Evolutionary conservation across 2,888 invertebrate genomes (phyloP).

Genomic region (Drosophila nr. medialis): DNA sequence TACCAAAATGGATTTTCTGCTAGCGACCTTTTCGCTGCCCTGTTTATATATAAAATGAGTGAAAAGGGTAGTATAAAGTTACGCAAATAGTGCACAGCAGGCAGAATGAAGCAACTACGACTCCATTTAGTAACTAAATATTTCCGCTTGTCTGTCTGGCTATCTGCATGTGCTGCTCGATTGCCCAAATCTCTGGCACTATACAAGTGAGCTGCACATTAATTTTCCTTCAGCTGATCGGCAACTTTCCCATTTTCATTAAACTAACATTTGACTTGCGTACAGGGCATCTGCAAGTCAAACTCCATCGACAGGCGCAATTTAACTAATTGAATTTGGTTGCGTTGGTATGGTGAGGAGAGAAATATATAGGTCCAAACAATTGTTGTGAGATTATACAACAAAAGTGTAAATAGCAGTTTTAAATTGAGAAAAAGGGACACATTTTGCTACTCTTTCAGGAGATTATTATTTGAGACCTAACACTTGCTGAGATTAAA

Average conservation of each 20-base stretch:
- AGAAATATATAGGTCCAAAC: background rate
- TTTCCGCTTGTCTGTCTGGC: background rate
- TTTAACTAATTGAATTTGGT: constrained; percentile 23
- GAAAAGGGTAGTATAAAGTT: background rate
- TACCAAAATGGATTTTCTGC: constrained; percentile 18
- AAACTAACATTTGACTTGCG: background rate
- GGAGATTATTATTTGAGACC: background rate
- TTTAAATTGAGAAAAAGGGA: background rate
- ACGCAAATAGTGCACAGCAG: background rate
- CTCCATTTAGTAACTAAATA: background rate
- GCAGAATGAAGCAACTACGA: background rate
- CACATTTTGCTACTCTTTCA: background rate
- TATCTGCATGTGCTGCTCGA: too few relatives aligned
- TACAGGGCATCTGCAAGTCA: background rate
- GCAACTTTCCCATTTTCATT: background rate
- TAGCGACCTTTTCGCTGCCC: background rate
- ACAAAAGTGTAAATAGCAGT: background rate
- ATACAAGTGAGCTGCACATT: too few relatives aligned
- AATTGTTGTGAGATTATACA: background rate
- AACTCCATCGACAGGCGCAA: background rate
- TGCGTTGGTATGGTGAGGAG: background rate
- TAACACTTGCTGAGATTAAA: background rate
- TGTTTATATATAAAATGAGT: background rate
- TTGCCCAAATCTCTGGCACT: too few relatives aligned
- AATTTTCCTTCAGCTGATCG: background rate